A percentile compares a stretch with the other conserved stretches of the same genome.
Conservation (phyloP, 2,113 vertebrate genomes). For the Tragelaphus buxtoni region DNA sequence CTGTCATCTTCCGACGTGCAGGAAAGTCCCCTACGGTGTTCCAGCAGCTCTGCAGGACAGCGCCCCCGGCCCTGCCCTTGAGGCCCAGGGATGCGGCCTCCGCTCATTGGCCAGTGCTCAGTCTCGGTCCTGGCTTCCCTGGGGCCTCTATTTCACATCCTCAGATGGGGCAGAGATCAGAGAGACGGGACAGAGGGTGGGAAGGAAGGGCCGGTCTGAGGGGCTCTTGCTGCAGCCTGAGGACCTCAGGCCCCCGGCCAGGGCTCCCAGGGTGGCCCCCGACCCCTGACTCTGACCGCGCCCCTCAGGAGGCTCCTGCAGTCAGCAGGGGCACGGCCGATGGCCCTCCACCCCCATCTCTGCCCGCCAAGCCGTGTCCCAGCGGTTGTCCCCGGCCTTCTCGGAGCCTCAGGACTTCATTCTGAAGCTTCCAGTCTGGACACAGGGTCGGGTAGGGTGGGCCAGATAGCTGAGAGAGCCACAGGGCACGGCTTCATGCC, state of each 20-base stretch:
- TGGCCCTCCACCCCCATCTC: neutral
- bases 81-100: neutral
- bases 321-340: neutral
- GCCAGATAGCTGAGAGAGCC: neutral
- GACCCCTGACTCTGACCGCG: neutral
- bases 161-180: neutral
- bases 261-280: neutral
- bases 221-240: neutral
- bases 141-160: neutral
- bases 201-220: neutral
- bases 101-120: neutral
- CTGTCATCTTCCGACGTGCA: neutral
- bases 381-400: neutral
- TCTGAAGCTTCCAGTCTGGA: neutral
- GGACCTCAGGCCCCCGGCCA: neutral
- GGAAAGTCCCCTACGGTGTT: rapidly evolving
- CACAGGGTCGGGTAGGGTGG: neutral
- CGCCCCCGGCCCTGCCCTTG: neutral
- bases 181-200: neutral
- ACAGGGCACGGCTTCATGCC: too few species aligned
- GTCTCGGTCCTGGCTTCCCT: neutral
- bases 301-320: neutral
- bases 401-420: neutral
- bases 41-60: neutral
- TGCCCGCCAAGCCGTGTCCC: too few species aligned